Base-by-base conservation (phyloP, 1,140 invertebrate genomes). In the Catajapyx aquilonaris region DNA sequence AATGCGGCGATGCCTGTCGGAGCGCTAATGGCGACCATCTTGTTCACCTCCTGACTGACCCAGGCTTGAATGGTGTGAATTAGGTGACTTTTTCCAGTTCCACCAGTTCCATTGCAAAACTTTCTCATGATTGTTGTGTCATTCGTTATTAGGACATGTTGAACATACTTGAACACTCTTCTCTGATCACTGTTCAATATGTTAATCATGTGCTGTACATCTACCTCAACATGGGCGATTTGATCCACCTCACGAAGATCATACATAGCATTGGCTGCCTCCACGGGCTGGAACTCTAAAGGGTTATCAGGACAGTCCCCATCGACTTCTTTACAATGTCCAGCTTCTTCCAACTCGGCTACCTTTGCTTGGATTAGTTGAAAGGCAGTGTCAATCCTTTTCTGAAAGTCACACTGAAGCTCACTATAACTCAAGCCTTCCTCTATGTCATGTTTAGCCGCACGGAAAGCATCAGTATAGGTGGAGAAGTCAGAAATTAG, bases 11-110 rank as follows among this genome's bases (percentile, higher is more conserved):
- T n/a, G n/a, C n/a, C 30, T 5, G 30, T 31, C 18, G 30, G 30
- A 31, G 30, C 30, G 7, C 30, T 31, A 13, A 3, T 7, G 15
- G 30, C 30, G 3, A 31, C 30, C n/a, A 31, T 31, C 18, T 31
- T 31, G 30, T 17, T 17, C 15, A 31, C 13, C 18, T 3, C 7
- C 3, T 31, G 30, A 5, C 7, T 31, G 18, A 31, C 30, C 30
- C 30, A 31, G 18, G 30, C 30, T 31, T 17, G 15, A 15, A 31
- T 31, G 7, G 30, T 31, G 18, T 31, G 15, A 31, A 31, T 31
- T 3, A 31, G 3, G 18, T 15, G 7, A 7, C 30, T 7, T 31
- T 28, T 28, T 10, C 25, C 25, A 28, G 25, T 28, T 28, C 25
- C 25, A 28, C n/a, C n/a, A 28, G n/a, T n/a, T 10, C 9, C n/a